Conservation (phyloP, 1,140 invertebrate genomes). For the Sminthurides bifidus region DNA sequence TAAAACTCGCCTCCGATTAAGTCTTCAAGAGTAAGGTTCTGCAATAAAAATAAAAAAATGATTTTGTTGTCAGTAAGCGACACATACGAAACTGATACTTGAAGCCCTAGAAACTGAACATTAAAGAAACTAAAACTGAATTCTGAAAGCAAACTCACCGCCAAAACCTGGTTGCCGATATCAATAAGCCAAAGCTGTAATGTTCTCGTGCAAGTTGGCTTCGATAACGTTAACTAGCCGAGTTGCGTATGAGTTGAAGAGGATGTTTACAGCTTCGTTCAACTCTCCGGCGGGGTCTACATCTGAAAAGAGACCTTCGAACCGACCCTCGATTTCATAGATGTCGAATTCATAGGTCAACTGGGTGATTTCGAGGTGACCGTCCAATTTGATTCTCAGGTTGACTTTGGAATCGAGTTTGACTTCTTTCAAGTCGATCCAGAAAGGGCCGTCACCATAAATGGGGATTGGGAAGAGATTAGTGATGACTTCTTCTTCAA, state of each 20-base stretch:
- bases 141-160: not conserved
- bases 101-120: no score
- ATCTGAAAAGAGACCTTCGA: constrained; percentile 1
- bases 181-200: not conserved
- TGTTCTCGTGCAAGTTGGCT: not conserved
- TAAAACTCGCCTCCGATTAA: not conserved
- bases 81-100: not conserved
- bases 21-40: not conserved
- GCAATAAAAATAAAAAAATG: not conserved
- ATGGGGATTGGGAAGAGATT: constrained; percentile 1
- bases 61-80: not conserved
- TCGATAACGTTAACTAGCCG: not conserved
- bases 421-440: not conserved
- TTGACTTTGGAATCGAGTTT: not conserved
- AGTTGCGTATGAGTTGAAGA: not conserved
- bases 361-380: not conserved
- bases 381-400: not conserved
- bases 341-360: not conserved
- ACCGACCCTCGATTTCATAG: not conserved
- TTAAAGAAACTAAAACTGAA: not conserved
- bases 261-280: constrained; percentile 2
- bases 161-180: not conserved
- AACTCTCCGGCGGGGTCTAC: not conserved
- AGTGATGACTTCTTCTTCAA: not conserved
- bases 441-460: not conserved